These are phyloP conservation scores for Stenodera caucasica DNA, from an alignment of 2,888 invertebrate species.

Conservation along the genomic window DNA sequence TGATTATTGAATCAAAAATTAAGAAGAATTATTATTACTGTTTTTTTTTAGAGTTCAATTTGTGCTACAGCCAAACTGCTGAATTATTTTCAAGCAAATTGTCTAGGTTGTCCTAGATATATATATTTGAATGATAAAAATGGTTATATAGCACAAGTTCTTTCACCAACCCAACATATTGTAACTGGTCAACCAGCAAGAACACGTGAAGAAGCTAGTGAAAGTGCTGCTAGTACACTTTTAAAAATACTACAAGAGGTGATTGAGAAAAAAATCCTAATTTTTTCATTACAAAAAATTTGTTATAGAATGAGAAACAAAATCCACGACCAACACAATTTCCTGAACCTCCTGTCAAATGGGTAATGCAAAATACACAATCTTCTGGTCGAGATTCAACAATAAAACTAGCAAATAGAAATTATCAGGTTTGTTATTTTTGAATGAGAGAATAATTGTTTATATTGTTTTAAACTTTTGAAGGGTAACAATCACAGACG, in stretches of 20 bases:
- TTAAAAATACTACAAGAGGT: conserved; percentile 40
- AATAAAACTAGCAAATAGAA: conserved; percentile 13
- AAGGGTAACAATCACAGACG: neutral
- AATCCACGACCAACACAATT: conserved; percentile 16
- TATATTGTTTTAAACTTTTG: neutral
- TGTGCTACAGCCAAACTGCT: conserved; percentile 50
- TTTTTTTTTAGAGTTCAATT: conserved; percentile 27
- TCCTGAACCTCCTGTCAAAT: conserved; percentile 33
- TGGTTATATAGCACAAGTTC: conserved; percentile 55
- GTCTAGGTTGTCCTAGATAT: conserved; percentile 56
- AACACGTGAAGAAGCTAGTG: conserved; percentile 57
- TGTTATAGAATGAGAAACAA: conserved; percentile 6
- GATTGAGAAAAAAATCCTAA: conserved; percentile 24
- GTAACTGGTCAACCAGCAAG: conserved; percentile 57
- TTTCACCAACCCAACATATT: conserved; percentile 55
- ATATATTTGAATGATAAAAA: conserved; percentile 51
- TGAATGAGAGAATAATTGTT: neutral
- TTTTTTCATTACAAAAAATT: neutral
- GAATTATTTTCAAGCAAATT: conserved; percentile 54
- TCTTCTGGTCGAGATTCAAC: conserved; percentile 3
- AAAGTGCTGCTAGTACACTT: conserved; percentile 54
- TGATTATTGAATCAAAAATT: neutral
- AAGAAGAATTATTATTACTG: neutral
- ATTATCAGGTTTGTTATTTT: conserved; percentile 9
- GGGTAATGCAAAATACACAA: conserved; percentile 27